Conservation (phyloP, 2,797 vertebrate genomes). For the Sitta carolinensis region DNA sequence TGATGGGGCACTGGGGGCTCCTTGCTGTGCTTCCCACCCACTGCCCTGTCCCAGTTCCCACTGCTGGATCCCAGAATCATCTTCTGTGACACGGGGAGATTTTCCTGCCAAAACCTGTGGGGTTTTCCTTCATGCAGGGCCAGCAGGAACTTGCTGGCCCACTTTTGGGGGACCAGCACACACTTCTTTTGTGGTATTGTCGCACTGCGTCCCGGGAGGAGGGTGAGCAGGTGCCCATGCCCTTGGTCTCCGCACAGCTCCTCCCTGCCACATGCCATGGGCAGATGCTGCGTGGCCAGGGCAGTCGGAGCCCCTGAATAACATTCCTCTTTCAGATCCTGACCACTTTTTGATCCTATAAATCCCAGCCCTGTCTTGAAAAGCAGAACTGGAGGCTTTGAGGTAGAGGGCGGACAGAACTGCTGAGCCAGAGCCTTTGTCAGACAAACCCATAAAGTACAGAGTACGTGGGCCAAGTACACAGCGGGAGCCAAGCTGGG, state of each 20-base stretch:
- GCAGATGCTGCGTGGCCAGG: background rate
- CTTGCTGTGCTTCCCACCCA: accelerated
- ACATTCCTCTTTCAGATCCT: background rate
- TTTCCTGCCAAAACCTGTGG: background rate
- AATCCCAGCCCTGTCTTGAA: background rate
- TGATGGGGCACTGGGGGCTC: background rate
- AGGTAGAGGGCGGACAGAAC: background rate
- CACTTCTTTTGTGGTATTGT: background rate
- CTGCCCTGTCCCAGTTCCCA: background rate
- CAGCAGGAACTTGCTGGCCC: accelerated
- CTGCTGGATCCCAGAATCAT: background rate
- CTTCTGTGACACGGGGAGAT: accelerated
- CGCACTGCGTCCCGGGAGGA: accelerated
- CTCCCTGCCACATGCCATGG: background rate
- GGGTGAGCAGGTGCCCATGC: background rate
- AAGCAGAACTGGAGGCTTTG: background rate
- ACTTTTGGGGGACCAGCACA: accelerated
- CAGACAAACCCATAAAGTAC: background rate
- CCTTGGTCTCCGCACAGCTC: accelerated
- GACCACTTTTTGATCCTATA: background rate
- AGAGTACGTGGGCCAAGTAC: background rate
- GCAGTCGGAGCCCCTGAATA: background rate
- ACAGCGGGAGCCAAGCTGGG: background rate
- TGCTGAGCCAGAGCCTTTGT: background rate
- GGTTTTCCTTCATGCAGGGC: background rate